Percentiles rank a stretch among this genome's conserved stretches.
Evolutionary conservation across 2,113 vertebrate genomes (phyloP).

Genomic region (Urocitellus parryii): DNA sequence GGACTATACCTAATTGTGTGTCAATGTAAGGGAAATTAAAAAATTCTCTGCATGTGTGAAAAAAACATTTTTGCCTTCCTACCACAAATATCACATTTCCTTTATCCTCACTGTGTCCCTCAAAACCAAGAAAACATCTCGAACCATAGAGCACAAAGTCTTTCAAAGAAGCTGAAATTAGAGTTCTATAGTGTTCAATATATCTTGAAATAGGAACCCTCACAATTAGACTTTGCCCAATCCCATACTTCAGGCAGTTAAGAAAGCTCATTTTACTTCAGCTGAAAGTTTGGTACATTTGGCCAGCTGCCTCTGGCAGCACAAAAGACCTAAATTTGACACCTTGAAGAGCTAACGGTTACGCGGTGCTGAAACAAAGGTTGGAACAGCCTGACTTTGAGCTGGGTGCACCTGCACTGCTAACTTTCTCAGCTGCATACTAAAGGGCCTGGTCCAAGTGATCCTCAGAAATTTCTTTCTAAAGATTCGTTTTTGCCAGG

Average conservation of each 20-base stretch:
- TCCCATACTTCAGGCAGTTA: neutral
- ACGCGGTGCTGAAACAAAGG: neutral
- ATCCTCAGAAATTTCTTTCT: neutral
- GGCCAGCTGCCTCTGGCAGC: neutral
- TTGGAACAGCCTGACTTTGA: neutral
- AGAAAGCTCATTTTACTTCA: neutral
- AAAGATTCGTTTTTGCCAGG: neutral
- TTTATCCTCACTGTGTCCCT: neutral
- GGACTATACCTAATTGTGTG: neutral
- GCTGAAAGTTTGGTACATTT: neutral
- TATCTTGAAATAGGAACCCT: constrained; percentile 32
- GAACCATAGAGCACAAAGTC: neutral
- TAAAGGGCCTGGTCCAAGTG: neutral
- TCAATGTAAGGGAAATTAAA: neutral
- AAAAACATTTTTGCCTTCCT: neutral
- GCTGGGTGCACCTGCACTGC: neutral
- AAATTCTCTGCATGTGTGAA: neutral
- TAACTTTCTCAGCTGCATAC: neutral
- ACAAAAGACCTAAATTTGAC: constrained; percentile 24
- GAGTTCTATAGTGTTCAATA: constrained; percentile 6
- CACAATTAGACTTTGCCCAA: constrained; percentile 15
- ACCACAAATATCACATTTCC: neutral
- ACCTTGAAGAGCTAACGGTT: neutral
- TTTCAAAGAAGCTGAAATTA: constrained; percentile 20
- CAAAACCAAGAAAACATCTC: constrained; percentile 57